Conservation (phyloP, 2,797 vertebrate species). For the Emys orbicularis region DNA sequence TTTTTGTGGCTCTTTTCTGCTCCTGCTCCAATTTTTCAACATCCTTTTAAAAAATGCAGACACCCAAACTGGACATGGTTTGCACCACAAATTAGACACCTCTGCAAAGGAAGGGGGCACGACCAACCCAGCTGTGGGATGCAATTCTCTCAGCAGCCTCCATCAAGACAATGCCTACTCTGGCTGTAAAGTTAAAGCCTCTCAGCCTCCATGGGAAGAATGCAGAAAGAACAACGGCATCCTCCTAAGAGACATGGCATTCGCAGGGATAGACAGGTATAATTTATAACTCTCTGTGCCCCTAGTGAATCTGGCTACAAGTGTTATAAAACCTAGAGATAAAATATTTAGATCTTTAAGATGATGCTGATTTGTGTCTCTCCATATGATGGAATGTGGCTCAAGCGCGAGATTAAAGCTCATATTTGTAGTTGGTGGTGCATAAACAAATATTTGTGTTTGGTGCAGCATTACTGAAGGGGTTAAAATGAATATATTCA, state of each 20-base stretch:
- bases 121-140: background rate
- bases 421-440: background rate
- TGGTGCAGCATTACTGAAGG: background rate
- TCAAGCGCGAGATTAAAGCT: background rate
- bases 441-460: background rate
- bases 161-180: background rate
- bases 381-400: background rate
- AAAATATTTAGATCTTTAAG: background rate
- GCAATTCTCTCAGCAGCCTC: background rate
- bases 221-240: background rate
- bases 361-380: background rate
- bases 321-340: background rate
- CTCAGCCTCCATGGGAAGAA: background rate
- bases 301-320: background rate
- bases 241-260: background rate
- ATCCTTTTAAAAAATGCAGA: background rate
- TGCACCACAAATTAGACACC: background rate
- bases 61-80: background rate
- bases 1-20: background rate
- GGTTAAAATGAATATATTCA: background rate
- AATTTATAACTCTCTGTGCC: background rate
- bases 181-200: background rate
- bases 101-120: background rate
- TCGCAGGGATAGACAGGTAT: background rate
- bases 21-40: background rate